These are phyloP conservation scores for Coboldia fuscipes DNA, from an alignment of 1,140 invertebrate species.

Conservation along the genomic window DNA sequence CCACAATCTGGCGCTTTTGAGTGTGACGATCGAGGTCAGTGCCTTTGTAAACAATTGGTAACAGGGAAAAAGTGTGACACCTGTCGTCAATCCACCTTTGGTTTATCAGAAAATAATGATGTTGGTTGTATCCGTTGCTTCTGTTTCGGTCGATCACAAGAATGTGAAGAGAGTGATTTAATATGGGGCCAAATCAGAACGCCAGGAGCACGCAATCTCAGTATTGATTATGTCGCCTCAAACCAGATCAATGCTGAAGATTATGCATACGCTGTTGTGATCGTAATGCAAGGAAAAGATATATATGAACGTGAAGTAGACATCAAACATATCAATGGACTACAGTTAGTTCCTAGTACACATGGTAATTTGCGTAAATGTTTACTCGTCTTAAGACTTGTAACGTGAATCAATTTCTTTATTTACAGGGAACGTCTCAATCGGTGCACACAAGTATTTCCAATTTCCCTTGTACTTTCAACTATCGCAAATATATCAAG, in stretches of 20 bases:
- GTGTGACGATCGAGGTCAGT: slow-evolving; percentile 56
- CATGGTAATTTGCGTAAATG: slow-evolving; percentile 5
- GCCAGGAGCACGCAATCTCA: slow-evolving; percentile 29
- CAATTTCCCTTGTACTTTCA: slow-evolving; percentile 71
- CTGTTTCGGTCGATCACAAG: slow-evolving; percentile 61
- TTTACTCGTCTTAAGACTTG: background rate
- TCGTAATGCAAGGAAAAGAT: slow-evolving; percentile 1
- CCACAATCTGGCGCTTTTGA: slow-evolving; percentile 38
- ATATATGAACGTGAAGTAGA: slow-evolving; percentile 12
- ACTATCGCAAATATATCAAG: slow-evolving; percentile 59
- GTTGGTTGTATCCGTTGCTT: slow-evolving; percentile 75
- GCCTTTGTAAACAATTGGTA: slow-evolving; percentile 56
- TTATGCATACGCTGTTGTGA: slow-evolving; percentile 17
- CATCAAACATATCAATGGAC: slow-evolving; percentile 22
- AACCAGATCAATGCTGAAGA: slow-evolving; percentile 10
- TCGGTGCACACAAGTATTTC: slow-evolving; percentile 38
- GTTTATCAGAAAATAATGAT: slow-evolving; percentile 42
- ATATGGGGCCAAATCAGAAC: slow-evolving; percentile 52
- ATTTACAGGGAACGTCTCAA: slow-evolving; percentile 35
- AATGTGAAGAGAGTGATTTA: slow-evolving; percentile 54
- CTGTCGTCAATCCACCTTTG: slow-evolving; percentile 70
- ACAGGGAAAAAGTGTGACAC: slow-evolving; percentile 57
- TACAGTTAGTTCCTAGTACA: slow-evolving; percentile 22
- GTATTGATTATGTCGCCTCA: slow-evolving; percentile 23
- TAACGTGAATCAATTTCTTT: slow-evolving; percentile 19